Evolutionary conservation across 2,888 invertebrate genomes (phyloP), one percentile per base, ranked within the genome.

Genomic region (Pristionchus entomophagus): DNA sequence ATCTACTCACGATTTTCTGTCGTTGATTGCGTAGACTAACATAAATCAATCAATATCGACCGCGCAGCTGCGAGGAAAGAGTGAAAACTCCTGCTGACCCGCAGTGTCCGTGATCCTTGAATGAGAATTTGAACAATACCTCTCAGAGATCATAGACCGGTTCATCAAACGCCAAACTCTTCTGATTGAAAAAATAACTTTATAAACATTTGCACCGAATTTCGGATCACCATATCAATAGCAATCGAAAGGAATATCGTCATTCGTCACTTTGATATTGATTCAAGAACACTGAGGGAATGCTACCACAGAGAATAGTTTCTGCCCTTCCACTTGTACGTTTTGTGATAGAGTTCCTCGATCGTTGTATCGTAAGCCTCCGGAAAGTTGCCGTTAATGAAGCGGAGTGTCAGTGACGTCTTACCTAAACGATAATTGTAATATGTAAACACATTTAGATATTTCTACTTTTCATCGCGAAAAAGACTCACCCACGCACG

Each of bases 331-430:
- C 97, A 96, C 91, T 97, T 95, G 85, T 97, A 96, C 87, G 97
- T 94, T 65, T 89, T 89, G 10, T 86, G 77, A 84, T 96, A 95
- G 97, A 97, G 98, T 94, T 98, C 98, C 95, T 99, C 98, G 94
- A 99, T 99, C 84, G 99, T 99, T 88, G 99, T 98, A 94, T 99
- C 98, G 94, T 99, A 99, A 0, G 97, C 97, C 94, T 99, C 98
- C 78, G 98, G 98, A 95, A 99, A 99, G 94, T 97, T 97, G 86
- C 96, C 97, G 95, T 99, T 97, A 85, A 98, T 97, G 94, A 97
- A 99, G 94, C 98, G 98, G 94, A 99, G 97, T 94, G 97, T 98
- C 90, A 99, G 95, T 85, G 98, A 98, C 38, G 98, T 98, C 95
- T 98, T 98, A 90, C 98, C 98, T 98, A 38, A 6, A 35, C 5